Evolutionary conservation across 2,888 invertebrate genomes (phyloP).

Genomic region (Sussaba pulchella): DNA sequence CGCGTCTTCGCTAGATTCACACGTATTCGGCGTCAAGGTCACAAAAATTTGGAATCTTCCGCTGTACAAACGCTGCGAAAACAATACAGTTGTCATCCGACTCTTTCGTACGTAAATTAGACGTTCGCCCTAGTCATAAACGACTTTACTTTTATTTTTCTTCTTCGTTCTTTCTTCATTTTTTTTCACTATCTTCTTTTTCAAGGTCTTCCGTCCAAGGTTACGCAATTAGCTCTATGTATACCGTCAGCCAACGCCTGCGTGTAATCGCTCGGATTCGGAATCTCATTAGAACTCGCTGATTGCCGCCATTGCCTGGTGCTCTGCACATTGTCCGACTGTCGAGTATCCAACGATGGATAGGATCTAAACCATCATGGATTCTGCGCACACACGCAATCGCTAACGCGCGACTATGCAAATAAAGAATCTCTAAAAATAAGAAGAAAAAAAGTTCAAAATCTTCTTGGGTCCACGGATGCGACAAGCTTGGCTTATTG

Average conservation of each 20-base stretch:
- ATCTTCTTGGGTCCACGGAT: background rate
- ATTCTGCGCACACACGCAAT: background rate
- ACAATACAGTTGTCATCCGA: conserved; percentile 13
- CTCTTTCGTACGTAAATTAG: conserved; percentile 38
- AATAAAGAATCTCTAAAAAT: conserved; percentile 25
- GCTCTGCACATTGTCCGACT: background rate
- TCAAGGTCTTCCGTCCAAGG: conserved; percentile 52
- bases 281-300: conserved; percentile 60
- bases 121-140: conserved; percentile 50
- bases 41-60: conserved; percentile 23
- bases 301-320: conserved; percentile 5
- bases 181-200: conserved; percentile 40
- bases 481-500: background rate
- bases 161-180: no score
- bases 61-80: background rate
- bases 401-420: conserved; percentile 7
- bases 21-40: background rate
- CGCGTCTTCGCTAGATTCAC: background rate
- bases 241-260: conserved; percentile 57
- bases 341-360: background rate
- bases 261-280: conserved; percentile 57
- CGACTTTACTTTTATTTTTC: no score
- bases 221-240: conserved; percentile 61
- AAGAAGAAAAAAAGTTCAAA: conserved; percentile 9
- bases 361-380: conserved; percentile 21